Evolutionary conservation across 2,888 invertebrate genomes (phyloP).

Genomic region (Lymantria monacha): DNA sequence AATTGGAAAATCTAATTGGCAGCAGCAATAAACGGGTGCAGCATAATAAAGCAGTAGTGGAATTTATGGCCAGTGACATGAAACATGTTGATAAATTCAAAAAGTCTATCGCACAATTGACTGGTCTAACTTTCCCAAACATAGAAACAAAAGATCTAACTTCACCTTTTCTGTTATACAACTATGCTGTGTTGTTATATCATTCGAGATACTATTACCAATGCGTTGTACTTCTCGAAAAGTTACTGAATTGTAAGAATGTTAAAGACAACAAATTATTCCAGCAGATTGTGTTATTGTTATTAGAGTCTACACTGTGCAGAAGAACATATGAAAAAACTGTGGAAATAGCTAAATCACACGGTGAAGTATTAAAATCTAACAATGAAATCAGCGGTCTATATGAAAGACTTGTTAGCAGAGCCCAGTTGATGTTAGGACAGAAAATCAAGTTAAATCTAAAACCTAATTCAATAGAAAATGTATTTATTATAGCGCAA

Average conservation of each 20-base stretch:
- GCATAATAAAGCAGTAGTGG: constrained; percentile 92
- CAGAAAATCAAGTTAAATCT: constrained; percentile 55
- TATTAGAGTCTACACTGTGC: constrained; percentile 70
- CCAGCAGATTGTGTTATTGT: constrained; percentile 60
- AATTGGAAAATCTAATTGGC: constrained; percentile 83
- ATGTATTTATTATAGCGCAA: constrained; percentile 71
- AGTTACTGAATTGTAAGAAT: constrained; percentile 57
- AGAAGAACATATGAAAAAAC: constrained; percentile 70
- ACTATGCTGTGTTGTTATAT: constrained; percentile 90
- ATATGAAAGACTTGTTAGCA: constrained; percentile 63
- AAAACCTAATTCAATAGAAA: constrained; percentile 69
- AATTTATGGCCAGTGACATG: constrained; percentile 89
- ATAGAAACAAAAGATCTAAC: constrained; percentile 61
- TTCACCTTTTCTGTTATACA: constrained; percentile 84
- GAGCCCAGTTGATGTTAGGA: constrained; percentile 64
- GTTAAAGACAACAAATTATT: constrained; percentile 65
- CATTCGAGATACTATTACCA: constrained; percentile 89
- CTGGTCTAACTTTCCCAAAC: constrained; percentile 75
- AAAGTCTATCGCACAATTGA: constrained; percentile 84
- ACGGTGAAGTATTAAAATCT: constrained; percentile 58
- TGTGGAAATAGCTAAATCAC: constrained; percentile 60
- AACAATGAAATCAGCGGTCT: constrained; percentile 58
- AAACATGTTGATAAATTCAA: constrained; percentile 88
- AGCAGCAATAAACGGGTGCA: constrained; percentile 87
- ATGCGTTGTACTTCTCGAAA: constrained; percentile 76